Base-by-base conservation (phyloP, 2,113 vertebrate species). In the Lepus europaeus region DNA sequence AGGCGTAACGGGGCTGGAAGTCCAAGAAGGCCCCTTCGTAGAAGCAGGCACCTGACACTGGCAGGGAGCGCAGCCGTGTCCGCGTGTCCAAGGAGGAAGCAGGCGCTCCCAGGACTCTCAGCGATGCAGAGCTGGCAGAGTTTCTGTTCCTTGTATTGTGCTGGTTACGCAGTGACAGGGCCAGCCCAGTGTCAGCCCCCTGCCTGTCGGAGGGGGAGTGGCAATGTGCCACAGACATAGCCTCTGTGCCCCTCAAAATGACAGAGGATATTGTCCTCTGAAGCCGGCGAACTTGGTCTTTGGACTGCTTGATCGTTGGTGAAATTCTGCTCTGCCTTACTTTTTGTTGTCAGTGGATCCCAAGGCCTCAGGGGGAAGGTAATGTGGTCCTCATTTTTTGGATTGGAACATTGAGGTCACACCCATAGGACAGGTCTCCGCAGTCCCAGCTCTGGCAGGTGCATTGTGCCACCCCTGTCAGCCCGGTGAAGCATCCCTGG, bases 221-320 rank as follows among this genome's bases (percentile, higher is more conserved):
- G 27, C 33, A 8, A 53, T 6, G 9, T 7, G 3, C 56, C 1
- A 2, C 1, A 6, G 3, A 29, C 17, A 0, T 53, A 20, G 3
- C 59, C 6, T 5, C 0, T 1, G 2, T 29, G 31, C 73, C 12
- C 51, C 12, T 0, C 1, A 7, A 36, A 3, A 7, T n/a, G 9
- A 51, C 33, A 86, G 70, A 31, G 31, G 20, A 3, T 6, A 20
- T 3, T 64, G 9, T 53, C 85, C 69, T 49, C 77, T 70, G 59
- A 73, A 27, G 19, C 49, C 11, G 39, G 36, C 49, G 33, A 64
- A 29, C 17, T 84, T 39, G 27, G 13, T 25, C 74, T 63, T 13
- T 2, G 84, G 25, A 19, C 39, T 25, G 90, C 78, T 81, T 64
- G 22, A 59, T 63, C 13, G 59, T 80, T 63, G 51, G 69, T 5